Base-by-base conservation (phyloP, 2,797 vertebrate species). In the Gymnodraco acuticeps region DNA sequence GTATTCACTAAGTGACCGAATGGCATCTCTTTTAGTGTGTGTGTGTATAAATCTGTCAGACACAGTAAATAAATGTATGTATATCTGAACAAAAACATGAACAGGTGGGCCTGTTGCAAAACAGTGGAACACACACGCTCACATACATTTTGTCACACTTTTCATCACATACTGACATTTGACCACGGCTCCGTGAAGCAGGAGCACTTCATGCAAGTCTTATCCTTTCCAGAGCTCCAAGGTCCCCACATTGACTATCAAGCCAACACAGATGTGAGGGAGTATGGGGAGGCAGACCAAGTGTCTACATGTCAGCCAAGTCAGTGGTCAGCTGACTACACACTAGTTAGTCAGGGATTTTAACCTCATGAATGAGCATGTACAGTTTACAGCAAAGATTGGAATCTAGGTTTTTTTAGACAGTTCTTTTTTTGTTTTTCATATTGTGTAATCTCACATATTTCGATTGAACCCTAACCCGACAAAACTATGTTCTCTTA, bases 91-190 rank as follows among this genome's bases (percentile, higher is more conserved):
- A 46, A 50, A 50, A 76, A 78, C 66, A 55, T 46, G 33, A 63
- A 33, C 79, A 81, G 41, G 67, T 65, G 42, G 73, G 13, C 46
- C 43, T 13, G 16, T 46, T 33, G 16, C 31, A 50, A 9, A 38
- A 13, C 67, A 75, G 20, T 3, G 9, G 19, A 33, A 47, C 17
- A 20, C 68, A 38, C 33, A 74, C 47, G 43, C 59, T 20, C 27
- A 23, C 64, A 38, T 53, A 68, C 23, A 9, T 47, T 65, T 71
- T 3, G 71, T 56, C 79, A 73, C 67, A 67, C 75, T 80, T 79
- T 63, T 62, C 83, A 79, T 87, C 77, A 50, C 70, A 66, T 50
- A 31, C 73, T 83, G 82, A 80, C 52, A 33, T 75, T 87, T 77
- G 77, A 73, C 76, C n/a, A 47, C 65, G 45, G 66, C 59, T 71